Base-by-base conservation (phyloP, 2,888 invertebrate genomes). In the Gryllus longicercus region DNA sequence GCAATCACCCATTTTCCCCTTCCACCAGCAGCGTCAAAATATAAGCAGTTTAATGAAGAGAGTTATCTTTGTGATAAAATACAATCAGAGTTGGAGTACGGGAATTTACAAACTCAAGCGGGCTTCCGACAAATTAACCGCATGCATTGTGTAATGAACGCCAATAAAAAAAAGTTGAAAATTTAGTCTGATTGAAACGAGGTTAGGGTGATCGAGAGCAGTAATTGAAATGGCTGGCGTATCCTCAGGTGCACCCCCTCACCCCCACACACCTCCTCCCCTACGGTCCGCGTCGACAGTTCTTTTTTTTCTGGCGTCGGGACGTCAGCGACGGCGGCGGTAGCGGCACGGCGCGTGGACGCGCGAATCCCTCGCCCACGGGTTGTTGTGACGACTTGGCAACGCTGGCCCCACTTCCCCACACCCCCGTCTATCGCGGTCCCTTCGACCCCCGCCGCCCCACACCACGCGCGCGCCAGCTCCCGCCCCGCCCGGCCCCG, bases 101-200 rank as follows among this genome's bases (percentile, higher is more conserved):
- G 14, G n/a, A 63, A 63, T 63, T 63, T 63, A 14, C 16, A 63
- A 63, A 63, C 63, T 38, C 63, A 63, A n/a, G 8, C 63, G 14
- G n/a, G n/a, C 14, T 63, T 63, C 63, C 63, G 14, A 14, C 63
- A 63, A 63, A 63, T 63, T 63, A 63, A 63, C 63, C 63, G n/a
- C 63, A n/a, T 63, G 63, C n/a, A 63, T 63, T 63, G n/a, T 63
- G 63, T 63, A 63, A 63, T 63, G 63, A 63, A 63, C n/a, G 63
- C 16, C 63, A 63, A 63, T 63, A 14, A 63, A 63, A 63, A 63
- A 63, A 63, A n/a, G 38, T 38, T 63, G 14, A 63, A 63, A 63
- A 63, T 63, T 63, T 18, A 63, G 16, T 63, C 63, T 63, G 63
- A 63, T 63, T 63, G 63, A 63, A 63, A 63, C 63, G 63, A 63